Evolutionary conservation across 2,797 vertebrate genomes (phyloP), one percentile per base, ranked within the genome.

Genomic region (Echiichthys vipera): DNA sequence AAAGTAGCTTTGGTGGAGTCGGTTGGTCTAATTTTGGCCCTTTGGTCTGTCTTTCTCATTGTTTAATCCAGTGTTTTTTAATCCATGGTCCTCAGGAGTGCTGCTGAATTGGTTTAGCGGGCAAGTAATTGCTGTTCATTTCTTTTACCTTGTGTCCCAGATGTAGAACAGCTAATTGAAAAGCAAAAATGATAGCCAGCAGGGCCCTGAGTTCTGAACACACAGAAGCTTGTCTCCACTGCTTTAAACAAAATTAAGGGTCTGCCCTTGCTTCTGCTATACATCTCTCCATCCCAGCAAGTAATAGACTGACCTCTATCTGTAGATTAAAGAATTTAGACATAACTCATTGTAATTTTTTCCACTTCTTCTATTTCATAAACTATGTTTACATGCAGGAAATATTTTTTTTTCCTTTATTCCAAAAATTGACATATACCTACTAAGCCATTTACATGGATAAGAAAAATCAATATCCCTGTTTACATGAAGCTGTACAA

Each of bases 121-220:
- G 30, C 29, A 27, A 24, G 54, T 68, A 63, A 76, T 69, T 30
- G 13, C 20, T 32, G 34, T 74, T 65, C 50, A 77, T 59, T 74
- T 17, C 22, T 27, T 55, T 74, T 40, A 77, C 25, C 43, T 24
- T 8, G 27, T 59, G 55, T 58, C 50, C 22, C 70, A 42, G 24
- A 34, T 65, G 67, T 70, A 59, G 45, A 51, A 42, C 25, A 42
- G 46, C 55, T 70, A 29, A 65, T 34, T 71, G 50, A 70, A 66
- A 13, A 27, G 49, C 7, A 57, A 36, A 30, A 67, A 27, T 54
- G 30, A 67, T 50, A 34, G 32, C 24, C 65, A 46, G 49, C 47
- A 20, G 50, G 8, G 42, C 49, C 64, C 42, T 2, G 0, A 39
- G 20, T 62, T 36, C 37, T 36, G 17, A 34, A 55, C 8, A n/a